These are phyloP conservation scores for Dendrophyllia cribrosa DNA, from an alignment of 64 coral and sea anemone genomes.

Conservation along the genomic window DNA sequence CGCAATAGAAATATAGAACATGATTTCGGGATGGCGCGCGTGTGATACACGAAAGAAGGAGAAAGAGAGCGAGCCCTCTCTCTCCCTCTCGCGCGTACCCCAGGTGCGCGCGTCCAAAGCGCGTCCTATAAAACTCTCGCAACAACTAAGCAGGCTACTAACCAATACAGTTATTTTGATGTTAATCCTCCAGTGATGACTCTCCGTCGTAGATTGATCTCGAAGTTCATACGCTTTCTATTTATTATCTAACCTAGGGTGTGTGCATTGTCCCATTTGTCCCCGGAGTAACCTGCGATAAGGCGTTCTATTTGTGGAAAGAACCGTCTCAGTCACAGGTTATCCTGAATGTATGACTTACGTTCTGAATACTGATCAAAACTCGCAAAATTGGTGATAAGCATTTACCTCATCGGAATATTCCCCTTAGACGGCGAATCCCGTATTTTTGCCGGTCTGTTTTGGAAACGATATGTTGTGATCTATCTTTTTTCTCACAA, in stretches of 20 bases:
- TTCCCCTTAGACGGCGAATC: too few relatives aligned
- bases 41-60: too few relatives aligned
- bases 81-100: too few relatives aligned
- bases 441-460: neutral
- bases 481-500: neutral
- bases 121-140: neutral
- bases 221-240: neutral
- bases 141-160: neutral
- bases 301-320: neutral
- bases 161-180: neutral
- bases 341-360: neutral
- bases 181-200: neutral
- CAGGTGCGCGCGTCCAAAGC: too few relatives aligned
- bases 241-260: neutral
- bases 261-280: slow-evolving; percentile 8
- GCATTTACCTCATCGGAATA: neutral
- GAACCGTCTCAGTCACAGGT: neutral
- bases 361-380: neutral
- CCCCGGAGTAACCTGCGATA: neutral
- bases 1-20: too few relatives aligned
- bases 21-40: too few relatives aligned
- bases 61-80: too few relatives aligned
- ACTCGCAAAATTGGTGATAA: neutral
- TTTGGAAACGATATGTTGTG: too few relatives aligned
- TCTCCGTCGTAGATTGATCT: neutral